Percentiles rank a stretch among this genome's conserved stretches.
Conservation (phyloP, 1,140 invertebrate species). For the Trichoplusia ni region DNA sequence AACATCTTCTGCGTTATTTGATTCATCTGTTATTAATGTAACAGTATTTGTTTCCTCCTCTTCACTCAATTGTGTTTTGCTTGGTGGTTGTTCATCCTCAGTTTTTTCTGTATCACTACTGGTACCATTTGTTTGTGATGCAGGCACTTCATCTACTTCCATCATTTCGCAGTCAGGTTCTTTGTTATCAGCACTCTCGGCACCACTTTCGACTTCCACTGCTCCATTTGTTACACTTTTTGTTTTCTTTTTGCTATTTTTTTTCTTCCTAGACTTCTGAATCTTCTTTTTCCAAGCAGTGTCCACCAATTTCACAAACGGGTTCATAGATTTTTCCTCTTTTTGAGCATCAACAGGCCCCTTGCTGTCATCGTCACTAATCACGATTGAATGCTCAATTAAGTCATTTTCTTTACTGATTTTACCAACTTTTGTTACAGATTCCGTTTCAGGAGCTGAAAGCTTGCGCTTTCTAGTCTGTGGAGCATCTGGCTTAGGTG, state of each 20-base stretch:
- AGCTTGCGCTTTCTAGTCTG: slow-evolving; percentile 69
- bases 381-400: slow-evolving; percentile 54
- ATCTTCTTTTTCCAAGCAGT: slow-evolving; percentile 67
- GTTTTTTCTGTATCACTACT: slow-evolving; percentile 1
- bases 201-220: slow-evolving; percentile 25
- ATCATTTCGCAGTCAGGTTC: slow-evolving; percentile 33
- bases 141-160: slow-evolving; percentile 44
- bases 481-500: slow-evolving; percentile 52
- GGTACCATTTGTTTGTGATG: background rate
- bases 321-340: slow-evolving; percentile 53
- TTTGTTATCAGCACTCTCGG: slow-evolving; percentile 18
- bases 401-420: slow-evolving; percentile 60
- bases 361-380: slow-evolving; percentile 72
- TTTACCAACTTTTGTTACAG: slow-evolving; percentile 66
- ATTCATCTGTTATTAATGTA: slow-evolving; percentile 37
- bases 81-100: background rate
- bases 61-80: background rate
- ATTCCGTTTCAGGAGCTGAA: slow-evolving; percentile 55
- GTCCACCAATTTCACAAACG: slow-evolving; percentile 70
- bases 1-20: slow-evolving; percentile 28
- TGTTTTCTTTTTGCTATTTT: slow-evolving; percentile 41
- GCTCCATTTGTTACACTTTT: slow-evolving; percentile 22
- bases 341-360: slow-evolving; percentile 35
- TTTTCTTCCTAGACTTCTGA: slow-evolving; percentile 61
- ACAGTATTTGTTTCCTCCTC: background rate